Conservation (phyloP, 2,113 vertebrate species). For the Amblyornis subalaris region DNA sequence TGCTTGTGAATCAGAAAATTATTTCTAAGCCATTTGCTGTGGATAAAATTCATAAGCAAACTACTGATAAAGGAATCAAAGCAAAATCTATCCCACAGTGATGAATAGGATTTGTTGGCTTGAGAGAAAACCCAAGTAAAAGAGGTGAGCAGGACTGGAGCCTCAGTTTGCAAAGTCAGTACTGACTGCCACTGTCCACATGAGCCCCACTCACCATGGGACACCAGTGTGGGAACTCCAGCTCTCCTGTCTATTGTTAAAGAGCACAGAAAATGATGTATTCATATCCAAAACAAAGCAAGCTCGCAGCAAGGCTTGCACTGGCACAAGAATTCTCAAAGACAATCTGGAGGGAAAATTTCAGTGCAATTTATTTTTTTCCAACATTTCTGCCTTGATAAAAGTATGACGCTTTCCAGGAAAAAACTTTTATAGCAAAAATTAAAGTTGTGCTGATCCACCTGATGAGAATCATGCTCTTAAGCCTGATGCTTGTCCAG, state of each 20-base stretch:
- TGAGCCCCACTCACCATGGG: not conserved
- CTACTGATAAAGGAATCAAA: not conserved
- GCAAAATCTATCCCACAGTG: not conserved
- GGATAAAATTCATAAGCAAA: not conserved
- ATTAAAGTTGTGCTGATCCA: not conserved
- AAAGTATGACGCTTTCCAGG: not conserved
- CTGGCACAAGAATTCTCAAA: not conserved
- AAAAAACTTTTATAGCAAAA: not conserved
- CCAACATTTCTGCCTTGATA: not conserved
- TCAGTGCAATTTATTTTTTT: not conserved
- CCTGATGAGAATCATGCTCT: not conserved
- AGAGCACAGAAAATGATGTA: not conserved
- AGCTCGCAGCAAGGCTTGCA: not conserved
- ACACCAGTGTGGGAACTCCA: not conserved
- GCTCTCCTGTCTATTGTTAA: not conserved
- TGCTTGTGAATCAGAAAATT: not conserved
- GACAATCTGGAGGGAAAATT: not conserved
- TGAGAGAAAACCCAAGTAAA: not conserved
- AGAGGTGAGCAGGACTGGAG: not conserved
- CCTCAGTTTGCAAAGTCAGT: not conserved
- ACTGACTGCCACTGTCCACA: not conserved
- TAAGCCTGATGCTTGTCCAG: not conserved
- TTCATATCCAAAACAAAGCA: not conserved
- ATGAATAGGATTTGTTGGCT: not conserved
- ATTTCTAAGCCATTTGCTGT: not conserved